Percentiles rank a stretch among this genome's conserved stretches.
These are phyloP conservation scores for Eilema griseolum DNA, from an alignment of 2,888 invertebrate species.

Conservation along the genomic window DNA sequence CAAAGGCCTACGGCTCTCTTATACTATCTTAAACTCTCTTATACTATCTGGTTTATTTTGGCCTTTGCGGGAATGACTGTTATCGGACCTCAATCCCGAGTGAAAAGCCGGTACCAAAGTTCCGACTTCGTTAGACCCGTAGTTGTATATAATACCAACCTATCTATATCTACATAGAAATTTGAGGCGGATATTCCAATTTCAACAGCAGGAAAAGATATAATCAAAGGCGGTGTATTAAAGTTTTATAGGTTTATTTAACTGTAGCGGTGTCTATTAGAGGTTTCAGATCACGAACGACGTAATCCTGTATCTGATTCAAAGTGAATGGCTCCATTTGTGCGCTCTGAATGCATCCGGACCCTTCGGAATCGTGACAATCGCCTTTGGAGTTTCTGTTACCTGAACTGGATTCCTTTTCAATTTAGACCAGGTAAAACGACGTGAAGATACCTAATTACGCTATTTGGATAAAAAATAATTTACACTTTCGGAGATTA, in stretches of 20 bases:
- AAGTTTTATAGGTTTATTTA: slow-evolving; percentile 53
- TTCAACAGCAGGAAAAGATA: slow-evolving; percentile 34
- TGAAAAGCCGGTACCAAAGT: neutral
- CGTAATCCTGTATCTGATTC: slow-evolving; percentile 71
- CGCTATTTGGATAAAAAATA: neutral
- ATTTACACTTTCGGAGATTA: neutral
- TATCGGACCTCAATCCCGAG: neutral
- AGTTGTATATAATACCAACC: neutral
- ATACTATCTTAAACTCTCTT: too few relatives aligned
- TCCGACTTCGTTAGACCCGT: neutral
- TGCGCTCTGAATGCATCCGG: slow-evolving; percentile 77
- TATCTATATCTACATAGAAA: slow-evolving; percentile 9
- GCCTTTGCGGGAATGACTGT: neutral
- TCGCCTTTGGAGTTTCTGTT: slow-evolving; percentile 51
- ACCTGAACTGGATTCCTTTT: slow-evolving; percentile 49
- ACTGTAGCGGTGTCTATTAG: slow-evolving; percentile 55
- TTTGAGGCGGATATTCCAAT: slow-evolving; percentile 23
- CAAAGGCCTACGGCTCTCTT: neutral
- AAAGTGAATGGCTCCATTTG: slow-evolving; percentile 73
- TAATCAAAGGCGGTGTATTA: slow-evolving; percentile 45
- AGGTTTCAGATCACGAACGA: slow-evolving; percentile 73
- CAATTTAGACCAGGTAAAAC: slow-evolving; percentile 44
- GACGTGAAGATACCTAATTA: slow-evolving; percentile 41
- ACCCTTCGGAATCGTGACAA: slow-evolving; percentile 68
- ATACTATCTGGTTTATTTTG: neutral